These are phyloP conservation scores for Aphaenogaster floridana DNA, from an alignment of 1,140 invertebrate species.

Conservation along the genomic window DNA sequence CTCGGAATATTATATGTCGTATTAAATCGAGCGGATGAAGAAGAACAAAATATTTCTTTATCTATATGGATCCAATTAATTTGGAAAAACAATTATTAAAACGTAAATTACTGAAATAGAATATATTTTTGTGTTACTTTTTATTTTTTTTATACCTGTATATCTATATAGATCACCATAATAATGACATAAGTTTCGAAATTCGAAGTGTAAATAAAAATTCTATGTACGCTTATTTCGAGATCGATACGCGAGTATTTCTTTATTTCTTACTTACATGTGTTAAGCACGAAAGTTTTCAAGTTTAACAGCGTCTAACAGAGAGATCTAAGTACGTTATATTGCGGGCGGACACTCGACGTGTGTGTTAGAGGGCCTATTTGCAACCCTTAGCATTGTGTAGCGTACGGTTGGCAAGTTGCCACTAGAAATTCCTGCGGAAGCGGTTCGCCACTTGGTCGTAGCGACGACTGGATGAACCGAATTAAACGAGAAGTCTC, in stretches of 20 bases:
- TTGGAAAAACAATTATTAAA: not conserved
- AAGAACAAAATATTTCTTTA: not conserved
- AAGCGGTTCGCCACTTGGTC: conserved; percentile 55
- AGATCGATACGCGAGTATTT: not conserved
- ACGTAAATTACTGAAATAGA: conserved; percentile 11
- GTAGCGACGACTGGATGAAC: conserved; percentile 54
- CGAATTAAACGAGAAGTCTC: conserved; percentile 42
- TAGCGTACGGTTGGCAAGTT: conserved; percentile 47
- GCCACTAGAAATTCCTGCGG: conserved; percentile 63
- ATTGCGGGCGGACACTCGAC: not conserved
- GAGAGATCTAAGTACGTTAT: conserved; percentile 23
- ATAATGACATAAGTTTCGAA: not conserved
- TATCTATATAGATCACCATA: not conserved
- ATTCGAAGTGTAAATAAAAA: not conserved
- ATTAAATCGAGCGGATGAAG: conserved; percentile 6
- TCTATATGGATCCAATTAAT: not conserved
- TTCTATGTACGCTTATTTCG: not conserved
- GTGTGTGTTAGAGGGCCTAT: conserved; percentile 27
- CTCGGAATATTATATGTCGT: conserved; percentile 44
- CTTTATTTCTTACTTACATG: not conserved
- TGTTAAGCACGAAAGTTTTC: not conserved
- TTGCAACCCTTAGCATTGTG: conserved; percentile 41
- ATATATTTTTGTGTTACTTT: not conserved
- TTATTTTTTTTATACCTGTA: not conserved
- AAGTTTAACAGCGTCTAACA: not conserved